Evolutionary conservation across 1,140 invertebrate genomes (phyloP).

Genomic region (Lutraria rhynchaena): DNA sequence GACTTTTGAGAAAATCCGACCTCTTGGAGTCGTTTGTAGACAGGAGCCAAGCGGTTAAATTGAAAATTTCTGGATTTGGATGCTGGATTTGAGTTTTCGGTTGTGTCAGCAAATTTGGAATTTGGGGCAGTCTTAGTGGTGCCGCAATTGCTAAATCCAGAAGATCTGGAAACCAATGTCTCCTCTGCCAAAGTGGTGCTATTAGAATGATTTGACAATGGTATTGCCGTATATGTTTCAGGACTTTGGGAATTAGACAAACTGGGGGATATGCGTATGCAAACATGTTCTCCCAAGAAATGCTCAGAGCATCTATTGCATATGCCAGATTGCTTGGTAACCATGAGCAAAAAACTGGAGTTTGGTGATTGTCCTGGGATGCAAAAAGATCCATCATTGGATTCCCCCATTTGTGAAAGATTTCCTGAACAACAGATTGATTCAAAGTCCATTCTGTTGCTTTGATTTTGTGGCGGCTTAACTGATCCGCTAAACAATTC

Average conservation of each 20-base stretch:
- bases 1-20: slow-evolving; percentile 33
- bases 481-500: slow-evolving; percentile 22
- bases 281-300: slow-evolving; percentile 54
- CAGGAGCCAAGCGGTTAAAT: slow-evolving; percentile 35
- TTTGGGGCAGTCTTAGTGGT: slow-evolving; percentile 35
- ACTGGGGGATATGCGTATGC: slow-evolving; percentile 57
- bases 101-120: slow-evolving; percentile 18
- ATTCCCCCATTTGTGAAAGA: slow-evolving; percentile 33
- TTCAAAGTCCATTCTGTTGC: slow-evolving; percentile 53
- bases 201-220: slow-evolving; percentile 61
- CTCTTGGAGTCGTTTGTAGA: slow-evolving; percentile 27
- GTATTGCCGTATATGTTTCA: slow-evolving; percentile 40
- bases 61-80: slow-evolving; percentile 36
- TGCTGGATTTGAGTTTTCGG: slow-evolving; percentile 40
- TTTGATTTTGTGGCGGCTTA: slow-evolving; percentile 17
- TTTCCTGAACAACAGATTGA: slow-evolving; percentile 27
- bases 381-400: slow-evolving; percentile 58
- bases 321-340: slow-evolving; percentile 32
- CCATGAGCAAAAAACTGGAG: slow-evolving; percentile 56
- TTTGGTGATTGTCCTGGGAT: slow-evolving; percentile 29
- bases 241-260: slow-evolving; percentile 43
- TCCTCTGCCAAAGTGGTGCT: slow-evolving; percentile 50
- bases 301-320: slow-evolving; percentile 50
- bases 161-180: slow-evolving; percentile 24
- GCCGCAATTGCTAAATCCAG: slow-evolving; percentile 17